phyloP scores from a whole-genome alignment of 2,797 vertebrate species.

The Enteromius anoplus region DNA sequence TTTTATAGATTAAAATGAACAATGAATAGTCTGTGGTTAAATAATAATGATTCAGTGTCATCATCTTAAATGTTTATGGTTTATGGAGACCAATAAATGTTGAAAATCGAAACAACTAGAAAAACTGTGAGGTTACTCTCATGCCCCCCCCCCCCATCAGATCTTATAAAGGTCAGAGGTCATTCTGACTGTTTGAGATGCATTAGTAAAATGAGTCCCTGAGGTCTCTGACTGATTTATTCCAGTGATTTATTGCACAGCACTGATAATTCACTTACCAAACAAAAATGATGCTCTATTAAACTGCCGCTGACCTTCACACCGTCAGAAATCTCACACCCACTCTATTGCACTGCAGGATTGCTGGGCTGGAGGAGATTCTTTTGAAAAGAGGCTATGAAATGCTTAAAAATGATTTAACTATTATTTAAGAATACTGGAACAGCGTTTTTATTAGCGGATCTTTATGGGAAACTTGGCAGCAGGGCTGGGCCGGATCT shows the following conservation, averaged over 20 bases:
- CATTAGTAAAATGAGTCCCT: background rate
- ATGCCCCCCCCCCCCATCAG: background rate
- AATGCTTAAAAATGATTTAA: conserved; percentile 20
- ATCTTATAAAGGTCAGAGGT: background rate
- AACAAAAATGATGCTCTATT: conserved; percentile 21
- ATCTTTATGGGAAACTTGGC: conserved; percentile 31
- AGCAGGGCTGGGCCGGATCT: conserved; percentile 49
- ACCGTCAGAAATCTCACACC: conserved; percentile 22
- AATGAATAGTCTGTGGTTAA: background rate
- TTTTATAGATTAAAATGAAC: background rate
- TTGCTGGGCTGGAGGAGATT: background rate
- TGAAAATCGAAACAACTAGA: background rate
- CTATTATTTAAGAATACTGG: conserved; percentile 16
- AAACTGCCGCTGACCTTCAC: conserved; percentile 22
- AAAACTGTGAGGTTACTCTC: background rate
- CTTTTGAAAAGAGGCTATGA: background rate
- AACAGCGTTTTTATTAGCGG: conserved; percentile 37
- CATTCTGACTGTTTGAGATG: background rate
- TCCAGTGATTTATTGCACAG: background rate
- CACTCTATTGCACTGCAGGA: background rate
- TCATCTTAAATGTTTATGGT: no score
- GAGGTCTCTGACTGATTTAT: background rate
- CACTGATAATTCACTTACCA: conserved; percentile 33
- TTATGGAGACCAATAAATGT: background rate
- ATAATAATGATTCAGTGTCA: background rate